Conservation (phyloP, 2,113 vertebrate species). For the Delphinus delphis region DNA sequence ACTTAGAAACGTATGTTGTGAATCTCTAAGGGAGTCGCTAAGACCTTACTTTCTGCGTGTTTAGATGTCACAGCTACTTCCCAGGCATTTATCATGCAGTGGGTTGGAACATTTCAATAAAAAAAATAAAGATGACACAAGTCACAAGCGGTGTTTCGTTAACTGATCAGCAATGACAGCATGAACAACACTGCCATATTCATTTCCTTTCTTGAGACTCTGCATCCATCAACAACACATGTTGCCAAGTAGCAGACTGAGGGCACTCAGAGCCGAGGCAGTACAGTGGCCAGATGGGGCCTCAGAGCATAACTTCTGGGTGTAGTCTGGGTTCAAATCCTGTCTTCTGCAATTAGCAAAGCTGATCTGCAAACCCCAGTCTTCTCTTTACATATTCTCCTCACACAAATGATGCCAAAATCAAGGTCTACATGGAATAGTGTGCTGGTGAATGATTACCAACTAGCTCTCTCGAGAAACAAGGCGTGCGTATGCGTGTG, state of each 20-base stretch:
- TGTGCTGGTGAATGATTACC: neutral
- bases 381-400: neutral
- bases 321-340: neutral
- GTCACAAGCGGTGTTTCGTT: neutral
- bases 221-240: neutral
- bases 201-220: neutral
- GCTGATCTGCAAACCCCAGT: neutral
- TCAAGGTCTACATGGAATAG: neutral
- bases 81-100: neutral
- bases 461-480: neutral
- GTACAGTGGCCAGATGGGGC: fast-evolving
- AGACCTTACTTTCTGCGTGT: neutral
- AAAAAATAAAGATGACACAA: neutral
- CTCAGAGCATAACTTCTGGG: neutral
- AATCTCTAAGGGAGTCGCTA: neutral
- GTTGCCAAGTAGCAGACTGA: neutral
- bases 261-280: neutral
- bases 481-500: neutral
- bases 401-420: neutral
- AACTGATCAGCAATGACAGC: neutral
- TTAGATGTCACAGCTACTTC: neutral
- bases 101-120: neutral
- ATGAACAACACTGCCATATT: fast-evolving
- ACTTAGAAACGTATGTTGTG: neutral
- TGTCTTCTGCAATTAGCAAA: neutral